Evolutionary conservation across 1,140 invertebrate species (phyloP).

Genomic region (Orius insidiosus): DNA sequence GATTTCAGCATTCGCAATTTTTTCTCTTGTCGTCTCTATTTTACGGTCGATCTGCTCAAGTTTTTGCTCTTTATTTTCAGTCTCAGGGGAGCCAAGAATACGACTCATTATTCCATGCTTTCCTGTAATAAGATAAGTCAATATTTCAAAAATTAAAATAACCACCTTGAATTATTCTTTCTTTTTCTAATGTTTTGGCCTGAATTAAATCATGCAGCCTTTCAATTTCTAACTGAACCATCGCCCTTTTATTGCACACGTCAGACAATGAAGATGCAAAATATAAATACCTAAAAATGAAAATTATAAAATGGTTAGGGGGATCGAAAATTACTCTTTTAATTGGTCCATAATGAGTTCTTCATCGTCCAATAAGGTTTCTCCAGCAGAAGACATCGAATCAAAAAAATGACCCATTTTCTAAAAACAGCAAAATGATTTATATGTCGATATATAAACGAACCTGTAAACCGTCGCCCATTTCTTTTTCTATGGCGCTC

Average conservation of each 20-base stretch:
- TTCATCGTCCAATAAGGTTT: slow-evolving; percentile 60
- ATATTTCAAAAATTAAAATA: too few relatives aligned
- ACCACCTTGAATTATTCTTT: slow-evolving; percentile 33
- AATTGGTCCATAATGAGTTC: slow-evolving; percentile 67
- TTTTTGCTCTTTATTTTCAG: too few relatives aligned
- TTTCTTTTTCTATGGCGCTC: slow-evolving; percentile 67
- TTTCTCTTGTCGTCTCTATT: too few relatives aligned
- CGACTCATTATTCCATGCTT: too few relatives aligned
- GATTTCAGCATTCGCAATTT: too few relatives aligned
- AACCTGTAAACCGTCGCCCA: slow-evolving; percentile 61
- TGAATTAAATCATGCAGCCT: slow-evolving; percentile 43
- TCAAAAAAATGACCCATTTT: slow-evolving; percentile 52
- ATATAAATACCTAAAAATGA: slow-evolving; percentile 35
- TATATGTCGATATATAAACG: slow-evolving; percentile 1
- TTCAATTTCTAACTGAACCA: slow-evolving; percentile 52
- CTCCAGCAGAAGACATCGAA: slow-evolving; percentile 58
- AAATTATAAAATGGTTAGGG: not conserved
- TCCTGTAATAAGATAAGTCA: too few relatives aligned
- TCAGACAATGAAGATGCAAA: slow-evolving; percentile 55
- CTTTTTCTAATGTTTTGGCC: slow-evolving; percentile 35
- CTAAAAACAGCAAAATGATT: slow-evolving; percentile 23
- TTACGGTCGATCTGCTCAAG: too few relatives aligned
- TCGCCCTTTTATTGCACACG: slow-evolving; percentile 55
- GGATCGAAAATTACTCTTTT: slow-evolving; percentile 40
- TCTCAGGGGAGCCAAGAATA: too few relatives aligned